A percentile compares a stretch with the other conserved stretches of the same genome.
Evolutionary conservation across 2,888 invertebrate species (phyloP).

Genomic region (Aleiodes testaceus): DNA sequence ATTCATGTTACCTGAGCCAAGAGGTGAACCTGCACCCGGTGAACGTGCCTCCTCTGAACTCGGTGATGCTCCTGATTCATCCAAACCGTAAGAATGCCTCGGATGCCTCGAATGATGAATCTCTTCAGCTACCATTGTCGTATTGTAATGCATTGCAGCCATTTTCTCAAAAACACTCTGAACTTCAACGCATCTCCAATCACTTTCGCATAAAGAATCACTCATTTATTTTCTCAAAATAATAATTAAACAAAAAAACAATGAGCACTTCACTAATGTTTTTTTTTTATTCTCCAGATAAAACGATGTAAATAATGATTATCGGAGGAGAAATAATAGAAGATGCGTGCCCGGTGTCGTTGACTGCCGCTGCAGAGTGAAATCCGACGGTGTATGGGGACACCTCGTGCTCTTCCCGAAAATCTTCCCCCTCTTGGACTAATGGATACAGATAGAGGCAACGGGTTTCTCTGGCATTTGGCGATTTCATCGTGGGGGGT

Average conservation of each 20-base stretch:
- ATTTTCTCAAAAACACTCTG: slow-evolving; percentile 41
- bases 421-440: slow-evolving; percentile 42
- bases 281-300: background rate
- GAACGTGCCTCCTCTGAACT: slow-evolving; percentile 57
- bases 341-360: background rate
- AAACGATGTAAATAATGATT: too few species aligned
- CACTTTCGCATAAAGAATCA: background rate
- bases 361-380: slow-evolving; percentile 63
- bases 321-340: too few species aligned
- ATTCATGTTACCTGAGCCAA: slow-evolving; percentile 30
- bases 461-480: slow-evolving; percentile 30
- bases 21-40: slow-evolving; percentile 35
- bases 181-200: slow-evolving; percentile 11
- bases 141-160: slow-evolving; percentile 68
- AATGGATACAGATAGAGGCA: slow-evolving; percentile 8
- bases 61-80: slow-evolving; percentile 58
- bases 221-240: background rate
- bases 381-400: slow-evolving; percentile 50
- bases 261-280: background rate
- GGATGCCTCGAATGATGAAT: slow-evolving; percentile 58
- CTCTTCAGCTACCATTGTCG: slow-evolving; percentile 62
- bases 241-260: background rate
- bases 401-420: slow-evolving; percentile 45
- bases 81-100: slow-evolving; percentile 58
- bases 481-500: slow-evolving; percentile 58